Evolutionary conservation across 2,888 invertebrate species (phyloP), one percentile per base, ranked within the genome.

Genomic region (Lasioglossum malachurum): DNA sequence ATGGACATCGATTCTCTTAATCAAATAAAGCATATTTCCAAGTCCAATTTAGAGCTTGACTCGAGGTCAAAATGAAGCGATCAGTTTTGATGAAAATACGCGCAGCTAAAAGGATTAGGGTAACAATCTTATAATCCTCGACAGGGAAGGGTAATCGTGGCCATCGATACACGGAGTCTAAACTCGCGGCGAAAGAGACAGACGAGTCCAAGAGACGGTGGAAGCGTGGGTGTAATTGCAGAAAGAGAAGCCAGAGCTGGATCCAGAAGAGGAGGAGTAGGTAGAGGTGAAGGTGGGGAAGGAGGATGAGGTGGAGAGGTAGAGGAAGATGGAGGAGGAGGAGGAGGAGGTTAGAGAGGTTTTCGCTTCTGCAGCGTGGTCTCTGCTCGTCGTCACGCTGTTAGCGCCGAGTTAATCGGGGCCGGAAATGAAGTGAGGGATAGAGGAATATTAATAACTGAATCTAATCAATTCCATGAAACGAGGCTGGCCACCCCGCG

Each of bases 401-500:
- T 94, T 94, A 94, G 94, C 93, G 92, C 91, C 92, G 93, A 94
- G 94, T 93, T 94, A 94, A 94, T 94, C 94, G 92, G 91, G 93
- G 92, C 94, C 94, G 95, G 95, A 95, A 95, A 95, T 94, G 94
- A 94, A 94, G 92, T 92, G 93, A 94, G 93, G 93, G 93, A 94
- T 94, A 93, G 94, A 94, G 94, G 94, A 95, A 94, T 94, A 95
- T 94, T 94, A 95, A 95, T 95, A 95, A 95, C 94, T 94, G 94
- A 94, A 94, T 94, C 94, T 94, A 94, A 95, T 95, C 95, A 94
- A 94, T 94, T 94, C 94, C 88, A 87, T 93, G 94, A 94, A 94
- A 93, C 92, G 92, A 93, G 89, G 87, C 90, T 92, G 91, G 92
- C 92, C 91, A 93, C 93, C 93, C 93, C 91, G 91, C 89, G 90